These are phyloP conservation scores for Apotomis betuletana DNA, from an alignment of 2,888 invertebrate genomes.

Conservation along the genomic window DNA sequence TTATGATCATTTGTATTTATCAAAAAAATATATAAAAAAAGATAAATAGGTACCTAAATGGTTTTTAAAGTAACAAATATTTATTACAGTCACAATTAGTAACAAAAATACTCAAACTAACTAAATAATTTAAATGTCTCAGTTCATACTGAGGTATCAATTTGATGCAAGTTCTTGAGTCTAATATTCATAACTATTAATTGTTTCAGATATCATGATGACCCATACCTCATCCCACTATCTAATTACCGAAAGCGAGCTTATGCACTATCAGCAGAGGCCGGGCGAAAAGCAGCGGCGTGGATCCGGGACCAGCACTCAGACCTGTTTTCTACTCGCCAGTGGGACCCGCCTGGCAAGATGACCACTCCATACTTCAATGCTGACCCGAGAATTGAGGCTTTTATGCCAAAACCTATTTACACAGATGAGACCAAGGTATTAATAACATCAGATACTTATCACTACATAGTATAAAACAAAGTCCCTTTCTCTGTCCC, in stretches of 20 bases:
- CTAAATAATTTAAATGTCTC: too few species aligned
- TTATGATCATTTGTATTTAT: too few species aligned
- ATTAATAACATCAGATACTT: background rate
- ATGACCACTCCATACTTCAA: slow-evolving; percentile 72
- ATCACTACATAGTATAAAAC: too few species aligned
- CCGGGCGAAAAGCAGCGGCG: slow-evolving; percentile 93
- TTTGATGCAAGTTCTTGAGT: too few species aligned
- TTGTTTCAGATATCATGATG: slow-evolving; percentile 89
- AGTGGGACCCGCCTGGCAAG: slow-evolving; percentile 86
- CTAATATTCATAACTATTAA: background rate
- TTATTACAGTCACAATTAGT: too few species aligned
- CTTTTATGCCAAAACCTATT: slow-evolving; percentile 86
- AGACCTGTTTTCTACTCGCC: slow-evolving; percentile 85
- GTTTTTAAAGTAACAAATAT: too few species aligned
- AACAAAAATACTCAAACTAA: too few species aligned
- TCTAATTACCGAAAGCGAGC: slow-evolving; percentile 87
- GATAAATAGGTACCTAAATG: too few species aligned
- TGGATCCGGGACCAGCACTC: slow-evolving; percentile 91
- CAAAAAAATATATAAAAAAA: too few species aligned
- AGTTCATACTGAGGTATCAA: too few species aligned
- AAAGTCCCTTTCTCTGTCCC: too few species aligned
- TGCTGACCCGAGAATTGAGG: slow-evolving; percentile 86
- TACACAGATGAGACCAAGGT: slow-evolving; percentile 89
- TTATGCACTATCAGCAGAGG: slow-evolving; percentile 91
- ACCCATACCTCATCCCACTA: slow-evolving; percentile 92